Conservation (phyloP, 2,113 vertebrate genomes). For the Coptodon rendalli region DNA sequence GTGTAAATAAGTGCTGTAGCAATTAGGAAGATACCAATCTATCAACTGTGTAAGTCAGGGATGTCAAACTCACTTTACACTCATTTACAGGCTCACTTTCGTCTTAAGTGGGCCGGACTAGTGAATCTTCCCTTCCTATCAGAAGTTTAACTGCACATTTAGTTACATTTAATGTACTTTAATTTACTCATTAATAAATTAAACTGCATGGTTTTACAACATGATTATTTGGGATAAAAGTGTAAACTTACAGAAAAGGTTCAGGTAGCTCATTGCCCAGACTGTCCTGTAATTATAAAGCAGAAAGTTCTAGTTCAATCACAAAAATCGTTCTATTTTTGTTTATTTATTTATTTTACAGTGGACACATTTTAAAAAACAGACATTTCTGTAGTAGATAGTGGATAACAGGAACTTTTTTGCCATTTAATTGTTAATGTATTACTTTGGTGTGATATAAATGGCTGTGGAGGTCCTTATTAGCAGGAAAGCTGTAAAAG, state of each 20-base stretch:
- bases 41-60: neutral
- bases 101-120: neutral
- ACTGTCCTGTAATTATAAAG: neutral
- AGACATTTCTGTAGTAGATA: neutral
- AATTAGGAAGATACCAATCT: neutral
- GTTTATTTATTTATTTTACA: neutral
- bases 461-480: neutral
- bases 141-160: neutral
- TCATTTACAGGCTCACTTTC: neutral
- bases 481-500: neutral
- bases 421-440: neutral
- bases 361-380: neutral
- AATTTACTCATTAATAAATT: neutral
- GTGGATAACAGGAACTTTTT: neutral
- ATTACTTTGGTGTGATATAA: neutral
- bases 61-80: neutral
- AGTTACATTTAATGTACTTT: neutral
- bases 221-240: neutral
- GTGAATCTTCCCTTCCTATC: neutral
- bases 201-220: neutral
- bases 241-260: neutral
- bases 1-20: neutral
- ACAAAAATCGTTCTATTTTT: neutral
- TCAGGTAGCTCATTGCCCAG: fast-evolving
- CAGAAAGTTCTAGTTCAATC: neutral